Evolutionary conservation across 2,888 invertebrate species (phyloP), one percentile per base, ranked within the genome.

Genomic region (Seladonia tumulorum): DNA sequence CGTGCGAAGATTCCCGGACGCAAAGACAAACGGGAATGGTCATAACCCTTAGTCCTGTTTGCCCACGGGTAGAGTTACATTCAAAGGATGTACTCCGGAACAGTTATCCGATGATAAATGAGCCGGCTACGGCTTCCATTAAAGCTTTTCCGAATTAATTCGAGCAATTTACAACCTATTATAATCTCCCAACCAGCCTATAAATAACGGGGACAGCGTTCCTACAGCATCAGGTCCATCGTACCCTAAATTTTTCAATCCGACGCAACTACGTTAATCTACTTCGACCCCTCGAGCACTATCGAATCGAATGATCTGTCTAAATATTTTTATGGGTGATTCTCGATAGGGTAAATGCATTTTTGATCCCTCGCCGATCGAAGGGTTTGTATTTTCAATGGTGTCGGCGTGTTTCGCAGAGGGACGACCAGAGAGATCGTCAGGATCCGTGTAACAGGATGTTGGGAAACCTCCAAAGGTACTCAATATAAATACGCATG

Each of bases 41-140:
- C 91, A 91, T 92, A 90, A 92, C 92, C 93, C 92, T 93, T 90
- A 87, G 87, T 83, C 88, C 74, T 93, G 89, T 92, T 91, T 92
- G 89, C 90, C 89, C 78, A 90, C 49, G 86, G 89, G 85, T 76
- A 82, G 82, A 88, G 91, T 89, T 87, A 88, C 85, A 87, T 88
- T 87, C 91, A 83, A 88, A 91, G 90, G 89, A 91, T 92, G 85
- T 89, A 90, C 90, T 90, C 86, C 81, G 79, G 80, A 82, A 84
- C 78, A 81, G 88, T 84, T 89, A 89, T 89, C 89, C 79, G 76
- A 77, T 85, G 83, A 89, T 85, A 85, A 87, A 87, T 76, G 82
- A 63, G 73, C 77, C 76, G 25, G 76, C 47, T 81, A 80, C 60
- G 79, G 72, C 74, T 79, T 81, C 84, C 79, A 82, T 87, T 89